Conservation (phyloP, 2,888 invertebrate genomes). For the Lampropteryx suffumata region DNA sequence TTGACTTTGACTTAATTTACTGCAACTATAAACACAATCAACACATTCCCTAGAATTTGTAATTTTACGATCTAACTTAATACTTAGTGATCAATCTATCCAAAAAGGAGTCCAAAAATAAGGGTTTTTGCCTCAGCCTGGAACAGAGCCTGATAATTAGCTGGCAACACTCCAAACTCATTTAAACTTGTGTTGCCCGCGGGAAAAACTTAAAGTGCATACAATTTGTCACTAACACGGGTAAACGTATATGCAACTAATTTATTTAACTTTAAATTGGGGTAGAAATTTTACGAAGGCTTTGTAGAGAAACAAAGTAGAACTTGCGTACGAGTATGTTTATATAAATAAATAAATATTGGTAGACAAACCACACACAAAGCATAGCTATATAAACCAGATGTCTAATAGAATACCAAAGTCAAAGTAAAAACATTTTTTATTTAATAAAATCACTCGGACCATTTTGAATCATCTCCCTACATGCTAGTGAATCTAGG, state of each 20-base stretch:
- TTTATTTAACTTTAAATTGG: conserved; percentile 25
- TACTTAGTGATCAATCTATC: conserved; percentile 17
- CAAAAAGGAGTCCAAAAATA: conserved; percentile 13
- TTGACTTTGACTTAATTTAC: too few species aligned
- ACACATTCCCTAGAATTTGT: not conserved
- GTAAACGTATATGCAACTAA: conserved; percentile 19
- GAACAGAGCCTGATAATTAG: conserved; percentile 36
- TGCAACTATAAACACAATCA: too few species aligned
- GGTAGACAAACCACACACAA: too few species aligned
- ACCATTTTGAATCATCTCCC: too few species aligned
- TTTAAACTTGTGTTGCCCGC: conserved; percentile 33
- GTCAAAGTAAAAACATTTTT: too few species aligned
- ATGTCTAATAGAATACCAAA: too few species aligned
- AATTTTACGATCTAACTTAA: conserved; percentile 11
- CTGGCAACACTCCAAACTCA: conserved; percentile 37
- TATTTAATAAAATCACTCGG: too few species aligned
- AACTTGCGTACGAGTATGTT: too few species aligned
- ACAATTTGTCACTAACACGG: conserved; percentile 29
- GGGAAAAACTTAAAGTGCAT: conserved; percentile 34
- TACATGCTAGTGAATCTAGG: too few species aligned
- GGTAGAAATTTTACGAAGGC: not conserved
- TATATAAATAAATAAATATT: too few species aligned
- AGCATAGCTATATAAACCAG: too few species aligned
- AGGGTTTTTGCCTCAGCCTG: conserved; percentile 21
- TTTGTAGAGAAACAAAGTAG: too few species aligned